Evolutionary conservation across 2,113 vertebrate genomes (phyloP).

Genomic region (Rhinogobius similis): DNA sequence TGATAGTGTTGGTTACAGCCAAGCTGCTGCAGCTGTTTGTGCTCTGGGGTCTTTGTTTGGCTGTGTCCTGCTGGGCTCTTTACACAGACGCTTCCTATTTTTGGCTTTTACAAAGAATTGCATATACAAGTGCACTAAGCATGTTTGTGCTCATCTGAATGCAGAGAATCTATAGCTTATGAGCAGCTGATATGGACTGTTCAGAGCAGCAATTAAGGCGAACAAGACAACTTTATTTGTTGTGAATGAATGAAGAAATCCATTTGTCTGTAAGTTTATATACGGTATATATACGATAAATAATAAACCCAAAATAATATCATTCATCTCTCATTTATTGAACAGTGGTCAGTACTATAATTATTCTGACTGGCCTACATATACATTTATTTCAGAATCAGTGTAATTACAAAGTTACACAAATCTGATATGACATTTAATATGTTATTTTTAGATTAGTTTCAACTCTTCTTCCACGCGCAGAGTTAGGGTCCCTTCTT

Average conservation of each 20-base stretch:
- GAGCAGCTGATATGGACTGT: background rate
- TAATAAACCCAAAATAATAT: no score
- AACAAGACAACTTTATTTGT: background rate
- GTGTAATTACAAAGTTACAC: background rate
- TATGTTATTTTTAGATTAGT: no score
- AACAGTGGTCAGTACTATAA: no score
- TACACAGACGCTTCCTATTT: slow-evolving; percentile 65
- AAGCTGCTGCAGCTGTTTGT: slow-evolving; percentile 13
- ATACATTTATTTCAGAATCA: background rate
- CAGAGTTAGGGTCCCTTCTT: background rate
- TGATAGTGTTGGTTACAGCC: background rate
- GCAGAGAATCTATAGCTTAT: background rate
- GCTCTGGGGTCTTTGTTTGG: slow-evolving; percentile 41
- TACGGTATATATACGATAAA: no score
- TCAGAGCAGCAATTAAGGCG: background rate
- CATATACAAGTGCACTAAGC: slow-evolving; percentile 40
- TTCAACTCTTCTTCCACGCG: no score
- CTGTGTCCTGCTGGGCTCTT: slow-evolving; percentile 72
- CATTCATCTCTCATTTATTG: background rate
- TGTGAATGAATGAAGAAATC: background rate
- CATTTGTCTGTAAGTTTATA: no score
- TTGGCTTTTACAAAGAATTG: slow-evolving; percentile 66
- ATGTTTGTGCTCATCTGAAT: background rate
- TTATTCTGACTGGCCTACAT: no score
- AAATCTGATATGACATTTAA: background rate